Evolutionary conservation across 2,113 vertebrate genomes (phyloP).

Genomic region (Pungitius pungitius): DNA sequence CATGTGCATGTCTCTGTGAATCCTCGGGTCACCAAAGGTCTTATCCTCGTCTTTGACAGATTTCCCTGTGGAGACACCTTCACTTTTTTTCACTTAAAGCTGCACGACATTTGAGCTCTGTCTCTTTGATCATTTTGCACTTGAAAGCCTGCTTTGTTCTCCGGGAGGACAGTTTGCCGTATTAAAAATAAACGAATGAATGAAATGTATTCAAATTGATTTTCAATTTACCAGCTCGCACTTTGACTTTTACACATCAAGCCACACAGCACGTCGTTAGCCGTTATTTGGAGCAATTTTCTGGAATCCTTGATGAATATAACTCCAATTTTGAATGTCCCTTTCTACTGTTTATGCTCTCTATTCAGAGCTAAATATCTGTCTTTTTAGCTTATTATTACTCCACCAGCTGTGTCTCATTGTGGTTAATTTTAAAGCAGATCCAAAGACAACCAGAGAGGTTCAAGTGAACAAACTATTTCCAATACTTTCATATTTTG

Average conservation of each 20-base stretch:
- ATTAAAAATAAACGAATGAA: conserved; percentile 8
- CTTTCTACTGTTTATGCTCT: neutral
- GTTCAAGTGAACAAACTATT: neutral
- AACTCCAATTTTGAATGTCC: neutral
- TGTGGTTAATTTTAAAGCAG: neutral
- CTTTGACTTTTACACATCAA: conserved; percentile 16
- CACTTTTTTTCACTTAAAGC: conserved; percentile 49
- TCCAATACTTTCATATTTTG: neutral
- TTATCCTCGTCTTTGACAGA: conserved; percentile 53
- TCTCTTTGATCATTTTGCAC: conserved; percentile 32
- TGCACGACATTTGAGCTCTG: conserved; percentile 40
- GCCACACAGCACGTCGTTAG: neutral
- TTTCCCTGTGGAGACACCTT: conserved; percentile 61
- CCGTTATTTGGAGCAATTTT: neutral
- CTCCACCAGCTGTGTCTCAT: neutral
- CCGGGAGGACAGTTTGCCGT: neutral
- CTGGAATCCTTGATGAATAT: neutral
- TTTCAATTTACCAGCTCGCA: conserved; percentile 6
- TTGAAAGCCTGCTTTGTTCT: conserved; percentile 23
- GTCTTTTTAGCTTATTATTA: neutral
- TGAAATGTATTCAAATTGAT: conserved; percentile 7
- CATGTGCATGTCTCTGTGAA: conserved; percentile 13
- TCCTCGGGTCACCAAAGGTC: conserved; percentile 33
- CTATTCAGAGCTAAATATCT: neutral
- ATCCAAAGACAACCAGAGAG: neutral